Evolutionary conservation across 2,888 invertebrate genomes (phyloP).

Genomic region (Cepaea hortensis): DNA sequence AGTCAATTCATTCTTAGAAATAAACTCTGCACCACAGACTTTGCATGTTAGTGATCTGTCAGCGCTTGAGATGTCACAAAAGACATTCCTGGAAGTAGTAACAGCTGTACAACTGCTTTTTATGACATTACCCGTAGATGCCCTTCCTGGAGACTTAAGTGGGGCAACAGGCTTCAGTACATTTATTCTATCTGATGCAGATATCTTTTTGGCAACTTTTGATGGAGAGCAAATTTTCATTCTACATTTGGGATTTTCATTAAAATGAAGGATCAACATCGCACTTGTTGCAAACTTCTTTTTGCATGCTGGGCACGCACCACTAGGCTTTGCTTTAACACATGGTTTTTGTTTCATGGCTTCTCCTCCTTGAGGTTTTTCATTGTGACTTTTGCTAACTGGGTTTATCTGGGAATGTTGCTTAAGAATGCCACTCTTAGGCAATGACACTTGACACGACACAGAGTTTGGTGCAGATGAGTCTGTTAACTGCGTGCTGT

Average conservation of each 20-base stretch:
- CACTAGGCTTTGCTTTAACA: background rate
- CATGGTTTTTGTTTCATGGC: background rate
- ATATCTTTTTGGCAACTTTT: no score
- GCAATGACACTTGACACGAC: background rate
- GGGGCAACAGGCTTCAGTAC: no score
- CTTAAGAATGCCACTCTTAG: constrained; percentile 1
- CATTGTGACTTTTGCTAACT: background rate
- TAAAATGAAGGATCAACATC: constrained; percentile 17
- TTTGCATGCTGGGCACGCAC: constrained; percentile 7
- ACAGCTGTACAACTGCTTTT: no score
- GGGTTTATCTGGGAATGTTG: background rate
- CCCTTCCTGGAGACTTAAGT: background rate
- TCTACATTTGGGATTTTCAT: constrained; percentile 7
- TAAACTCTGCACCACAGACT: background rate
- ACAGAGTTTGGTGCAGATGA: background rate
- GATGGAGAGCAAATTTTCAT: background rate
- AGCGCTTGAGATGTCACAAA: background rate
- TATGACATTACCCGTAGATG: background rate
- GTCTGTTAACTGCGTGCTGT: no score
- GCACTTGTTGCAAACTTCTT: constrained; percentile 23
- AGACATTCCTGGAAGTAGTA: background rate
- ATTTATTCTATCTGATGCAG: background rate
- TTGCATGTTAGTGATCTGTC: background rate
- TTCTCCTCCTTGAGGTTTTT: background rate
- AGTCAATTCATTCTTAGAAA: background rate